phyloP scores from a whole-genome alignment of 2,888 invertebrate genomes.

The Agapostemon virescens region DNA sequence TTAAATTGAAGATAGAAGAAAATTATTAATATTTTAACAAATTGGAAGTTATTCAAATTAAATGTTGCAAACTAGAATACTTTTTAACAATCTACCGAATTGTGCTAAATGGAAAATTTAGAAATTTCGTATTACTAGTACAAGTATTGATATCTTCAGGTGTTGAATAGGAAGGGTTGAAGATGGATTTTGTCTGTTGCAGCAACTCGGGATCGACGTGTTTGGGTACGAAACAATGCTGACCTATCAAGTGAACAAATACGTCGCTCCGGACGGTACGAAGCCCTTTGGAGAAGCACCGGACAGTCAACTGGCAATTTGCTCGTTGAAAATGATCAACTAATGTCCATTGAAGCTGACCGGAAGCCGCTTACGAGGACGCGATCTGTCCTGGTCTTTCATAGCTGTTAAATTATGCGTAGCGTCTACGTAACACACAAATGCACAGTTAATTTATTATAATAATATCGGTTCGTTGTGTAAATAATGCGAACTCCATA shows the following conservation, averaged over 20 bases:
- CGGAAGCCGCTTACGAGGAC: conserved; percentile 14
- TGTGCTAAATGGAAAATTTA: too few relatives aligned
- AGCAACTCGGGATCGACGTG: conserved; percentile 92
- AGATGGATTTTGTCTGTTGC: conserved; percentile 67
- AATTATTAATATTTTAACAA: too few relatives aligned
- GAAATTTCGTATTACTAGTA: too few relatives aligned
- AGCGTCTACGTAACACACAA: not conserved
- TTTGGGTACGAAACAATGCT: conserved; percentile 89
- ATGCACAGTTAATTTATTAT: conserved; percentile 39
- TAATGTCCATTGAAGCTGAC: conserved; percentile 27
- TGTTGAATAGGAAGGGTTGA: not conserved
- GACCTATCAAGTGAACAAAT: conserved; percentile 91
- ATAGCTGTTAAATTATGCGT: conserved; percentile 4
- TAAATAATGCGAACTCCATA: not conserved
- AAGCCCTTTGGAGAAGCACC: conserved; percentile 89
- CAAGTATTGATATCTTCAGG: not conserved
- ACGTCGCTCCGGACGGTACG: conserved; percentile 86
- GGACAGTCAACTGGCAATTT: conserved; percentile 88
- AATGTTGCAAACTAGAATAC: too few relatives aligned
- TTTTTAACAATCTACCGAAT: too few relatives aligned
- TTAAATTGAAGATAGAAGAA: too few relatives aligned
- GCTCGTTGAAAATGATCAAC: conserved; percentile 87
- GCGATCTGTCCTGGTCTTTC: not conserved
- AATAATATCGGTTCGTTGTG: not conserved
- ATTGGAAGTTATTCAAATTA: too few relatives aligned